Evolutionary conservation across 2,888 invertebrate genomes (phyloP).

Genomic region (Drosophila parthenogenetica): DNA sequence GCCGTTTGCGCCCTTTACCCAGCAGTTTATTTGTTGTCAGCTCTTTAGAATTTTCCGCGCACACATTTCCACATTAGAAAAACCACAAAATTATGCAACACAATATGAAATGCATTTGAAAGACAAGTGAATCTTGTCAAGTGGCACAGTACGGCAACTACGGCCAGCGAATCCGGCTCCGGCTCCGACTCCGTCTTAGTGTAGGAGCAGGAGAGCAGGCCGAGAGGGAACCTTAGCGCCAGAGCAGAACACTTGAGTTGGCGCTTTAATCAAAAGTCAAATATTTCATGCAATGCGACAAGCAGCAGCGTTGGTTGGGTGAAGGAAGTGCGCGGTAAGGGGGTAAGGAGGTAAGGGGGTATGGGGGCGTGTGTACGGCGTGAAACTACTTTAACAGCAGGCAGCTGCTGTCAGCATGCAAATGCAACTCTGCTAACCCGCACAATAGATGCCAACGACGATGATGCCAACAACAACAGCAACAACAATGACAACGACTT

Average conservation of each 20-base stretch:
- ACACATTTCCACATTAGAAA: slow-evolving; percentile 73
- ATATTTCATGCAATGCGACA: slow-evolving; percentile 78
- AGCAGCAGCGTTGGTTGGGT: slow-evolving; percentile 17
- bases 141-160: slow-evolving; percentile 63
- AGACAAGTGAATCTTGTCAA: slow-evolving; percentile 81
- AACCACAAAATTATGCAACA: slow-evolving; percentile 78
- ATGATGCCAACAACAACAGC: slow-evolving; percentile 25
- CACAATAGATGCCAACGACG: slow-evolving; percentile 60
- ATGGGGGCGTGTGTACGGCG: not conserved
- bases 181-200: slow-evolving; percentile 7
- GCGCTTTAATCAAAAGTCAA: slow-evolving; percentile 81
- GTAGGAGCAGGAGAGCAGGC: not conserved
- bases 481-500: slow-evolving; percentile 23
- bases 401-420: slow-evolving; percentile 80
- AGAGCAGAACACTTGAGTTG: slow-evolving; percentile 77
- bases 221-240: slow-evolving; percentile 20
- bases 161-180: slow-evolving; percentile 13
- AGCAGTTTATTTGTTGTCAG: slow-evolving; percentile 8
- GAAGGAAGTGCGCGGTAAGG: too few relatives aligned
- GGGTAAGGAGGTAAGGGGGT: too few relatives aligned
- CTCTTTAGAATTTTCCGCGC: slow-evolving; percentile 40
- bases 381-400: slow-evolving; percentile 64
- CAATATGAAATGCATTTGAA: slow-evolving; percentile 81
- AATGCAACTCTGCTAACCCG: slow-evolving; percentile 65
- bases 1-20: not conserved